These are phyloP conservation scores for Agriotes lineatus DNA, from an alignment of 2,888 invertebrate genomes.

Conservation along the genomic window DNA sequence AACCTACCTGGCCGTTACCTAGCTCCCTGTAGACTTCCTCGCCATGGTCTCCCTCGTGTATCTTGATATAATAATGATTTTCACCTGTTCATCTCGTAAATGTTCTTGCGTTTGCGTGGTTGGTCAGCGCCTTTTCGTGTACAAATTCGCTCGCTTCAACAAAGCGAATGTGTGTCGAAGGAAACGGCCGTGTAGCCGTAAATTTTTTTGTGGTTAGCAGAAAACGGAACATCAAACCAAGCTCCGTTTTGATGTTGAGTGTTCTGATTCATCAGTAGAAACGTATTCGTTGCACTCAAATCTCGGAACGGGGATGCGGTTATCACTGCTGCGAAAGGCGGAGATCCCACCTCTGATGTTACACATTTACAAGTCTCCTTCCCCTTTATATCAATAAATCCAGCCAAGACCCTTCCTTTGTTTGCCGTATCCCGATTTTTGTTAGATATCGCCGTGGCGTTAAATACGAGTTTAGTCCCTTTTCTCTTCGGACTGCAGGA, in stretches of 20 bases:
- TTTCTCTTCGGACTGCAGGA: background rate
- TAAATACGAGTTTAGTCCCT: background rate
- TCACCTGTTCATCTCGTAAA: background rate
- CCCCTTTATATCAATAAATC: conserved; percentile 7
- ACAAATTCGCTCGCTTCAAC: too few species aligned
- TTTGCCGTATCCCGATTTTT: background rate
- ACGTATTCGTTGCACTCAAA: too few species aligned
- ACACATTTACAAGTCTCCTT: background rate
- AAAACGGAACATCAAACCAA: too few species aligned
- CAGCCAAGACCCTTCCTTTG: conserved; percentile 7
- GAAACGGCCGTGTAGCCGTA: too few species aligned
- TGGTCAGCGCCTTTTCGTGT: background rate
- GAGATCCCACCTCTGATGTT: conserved; percentile 7
- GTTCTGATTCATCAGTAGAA: too few species aligned
- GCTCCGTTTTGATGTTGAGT: too few species aligned
- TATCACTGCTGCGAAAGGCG: background rate
- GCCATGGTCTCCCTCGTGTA: background rate
- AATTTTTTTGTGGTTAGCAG: too few species aligned
- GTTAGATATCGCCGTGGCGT: background rate
- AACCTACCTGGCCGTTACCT: too few species aligned
- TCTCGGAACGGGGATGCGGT: too few species aligned
- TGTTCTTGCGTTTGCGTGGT: conserved; percentile 10
- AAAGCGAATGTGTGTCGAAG: too few species aligned
- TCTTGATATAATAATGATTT: too few species aligned
- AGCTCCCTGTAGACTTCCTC: too few species aligned